A percentile compares a stretch with the other conserved stretches of the same genome.
Evolutionary conservation across 2,797 vertebrate species (phyloP).

Genomic region (Bucorvus abyssinicus): DNA sequence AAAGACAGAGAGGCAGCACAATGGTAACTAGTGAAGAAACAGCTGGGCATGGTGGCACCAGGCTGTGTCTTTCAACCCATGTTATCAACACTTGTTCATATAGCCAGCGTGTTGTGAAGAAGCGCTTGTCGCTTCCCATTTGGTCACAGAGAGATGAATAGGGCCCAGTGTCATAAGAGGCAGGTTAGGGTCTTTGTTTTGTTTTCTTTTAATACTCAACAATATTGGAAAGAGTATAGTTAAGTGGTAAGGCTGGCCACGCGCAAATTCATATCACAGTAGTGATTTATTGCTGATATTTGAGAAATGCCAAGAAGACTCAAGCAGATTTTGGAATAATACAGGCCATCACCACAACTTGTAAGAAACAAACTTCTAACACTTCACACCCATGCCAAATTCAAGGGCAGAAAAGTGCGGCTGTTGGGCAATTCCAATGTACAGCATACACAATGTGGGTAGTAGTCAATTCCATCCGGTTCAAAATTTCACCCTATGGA

Average conservation of each 20-base stretch:
- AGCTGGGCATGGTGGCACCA: slow-evolving; percentile 70
- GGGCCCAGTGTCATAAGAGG: slow-evolving; percentile 39
- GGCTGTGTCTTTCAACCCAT: slow-evolving; percentile 70
- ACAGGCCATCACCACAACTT: not conserved
- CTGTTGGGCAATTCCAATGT: not conserved
- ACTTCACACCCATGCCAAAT: not conserved
- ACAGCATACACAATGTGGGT: not conserved
- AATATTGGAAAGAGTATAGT: slow-evolving; percentile 21
- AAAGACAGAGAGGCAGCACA: slow-evolving; percentile 57
- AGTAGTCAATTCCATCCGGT: not conserved
- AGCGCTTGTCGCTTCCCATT: slow-evolving; percentile 65
- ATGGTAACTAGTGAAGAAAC: slow-evolving; percentile 66
- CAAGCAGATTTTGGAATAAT: not conserved
- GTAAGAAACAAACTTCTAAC: not conserved
- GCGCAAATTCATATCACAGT: slow-evolving; percentile 19
- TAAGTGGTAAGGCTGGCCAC: not conserved
- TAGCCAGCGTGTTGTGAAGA: slow-evolving; percentile 32
- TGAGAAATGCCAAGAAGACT: slow-evolving; percentile 14
- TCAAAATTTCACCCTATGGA: not conserved
- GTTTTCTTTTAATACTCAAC: slow-evolving; percentile 19
- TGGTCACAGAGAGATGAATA: slow-evolving; percentile 62
- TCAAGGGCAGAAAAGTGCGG: not conserved
- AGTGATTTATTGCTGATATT: slow-evolving; percentile 3
- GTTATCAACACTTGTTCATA: slow-evolving; percentile 67
- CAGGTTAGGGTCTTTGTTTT: slow-evolving; percentile 5